A percentile compares a stretch with the other conserved stretches of the same genome.
Evolutionary conservation across 2,797 vertebrate species (phyloP).

Genomic region (Onychomys torridus): DNA sequence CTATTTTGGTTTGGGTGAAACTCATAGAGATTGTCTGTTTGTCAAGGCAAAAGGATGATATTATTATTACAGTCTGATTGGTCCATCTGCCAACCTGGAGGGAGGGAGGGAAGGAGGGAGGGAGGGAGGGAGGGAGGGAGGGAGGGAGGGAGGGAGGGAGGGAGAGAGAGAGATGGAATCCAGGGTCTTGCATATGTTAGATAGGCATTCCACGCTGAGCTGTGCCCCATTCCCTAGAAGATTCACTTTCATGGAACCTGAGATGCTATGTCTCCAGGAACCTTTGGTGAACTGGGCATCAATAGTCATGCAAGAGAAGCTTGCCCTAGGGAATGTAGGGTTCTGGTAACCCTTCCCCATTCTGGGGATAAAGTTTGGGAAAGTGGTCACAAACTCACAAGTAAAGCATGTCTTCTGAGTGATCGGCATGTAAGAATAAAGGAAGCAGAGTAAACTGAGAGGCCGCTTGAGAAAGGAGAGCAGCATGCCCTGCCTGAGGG

Average conservation of each 20-base stretch:
- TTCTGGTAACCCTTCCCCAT: fast-evolving
- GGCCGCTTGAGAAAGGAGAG: not conserved
- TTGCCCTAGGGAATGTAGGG: fast-evolving
- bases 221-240: not conserved
- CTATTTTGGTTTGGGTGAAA: not conserved
- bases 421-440: not conserved
- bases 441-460: not conserved
- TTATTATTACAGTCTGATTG: not conserved
- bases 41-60: not conserved
- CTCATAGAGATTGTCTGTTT: not conserved
- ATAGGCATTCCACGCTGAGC: not conserved
- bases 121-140: no score
- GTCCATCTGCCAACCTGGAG: not conserved
- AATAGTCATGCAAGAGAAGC: not conserved
- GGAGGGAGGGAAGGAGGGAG: no score
- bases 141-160: no score
- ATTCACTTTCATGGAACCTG: not conserved
- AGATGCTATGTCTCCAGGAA: not conserved
- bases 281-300: fast-evolving
- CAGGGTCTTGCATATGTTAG: not conserved
- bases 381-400: not conserved
- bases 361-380: fast-evolving
- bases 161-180: not conserved
- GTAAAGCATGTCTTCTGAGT: not conserved
- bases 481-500: not conserved